Evolutionary conservation across 2,113 vertebrate genomes (phyloP), one percentile per base, ranked within the genome.

Genomic region (Malurus alboscapulatus): DNA sequence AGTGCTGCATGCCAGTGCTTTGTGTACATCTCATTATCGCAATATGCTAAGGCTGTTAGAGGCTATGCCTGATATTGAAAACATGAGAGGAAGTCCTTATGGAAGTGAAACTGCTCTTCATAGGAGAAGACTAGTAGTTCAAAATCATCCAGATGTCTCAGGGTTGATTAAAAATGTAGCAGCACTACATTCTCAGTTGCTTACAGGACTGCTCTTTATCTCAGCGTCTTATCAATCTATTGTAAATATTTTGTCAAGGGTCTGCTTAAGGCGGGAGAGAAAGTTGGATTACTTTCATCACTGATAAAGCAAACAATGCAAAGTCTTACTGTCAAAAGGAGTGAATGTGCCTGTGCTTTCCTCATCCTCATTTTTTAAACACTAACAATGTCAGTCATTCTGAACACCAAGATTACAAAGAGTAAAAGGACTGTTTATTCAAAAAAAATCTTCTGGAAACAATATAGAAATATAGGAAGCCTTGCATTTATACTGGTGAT

Each of bases 1-100:
- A 94, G 53, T 59, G 66, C 87, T 85, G 79, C 87, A 95, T 91
- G 87, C 92, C 92, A 87, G 69, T 72, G 63, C 88, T 92, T 95
- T 96, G 94, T 96, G 95, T 92, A 95, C 93, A 81, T 92, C 90
- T 96, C 91, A 94, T 96, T 96, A 96, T 89, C 53, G 0, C 92
- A 96, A 91, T 57, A 91, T 72, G 89, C 81, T 88, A 85, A 94
- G 87, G 84, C 79, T 10, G 51, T 94, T 91, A 89, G 74, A 94
- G 82, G 58, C 83, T 83, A 79, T 57, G 77, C 59, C 68, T 93
- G 68, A 78, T 92, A 94, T 86, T 91, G 92, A 86, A 94, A 96
- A 95, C 87, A 96, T 34, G 4, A 94, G 93, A 91, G 84, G 78
- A 94, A 94, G 82, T 90, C 51, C 81, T 84, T 85, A 48, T 68